Conservation (phyloP, 2,797 vertebrate genomes). For the Ptychobarbus kaznakovi region DNA sequence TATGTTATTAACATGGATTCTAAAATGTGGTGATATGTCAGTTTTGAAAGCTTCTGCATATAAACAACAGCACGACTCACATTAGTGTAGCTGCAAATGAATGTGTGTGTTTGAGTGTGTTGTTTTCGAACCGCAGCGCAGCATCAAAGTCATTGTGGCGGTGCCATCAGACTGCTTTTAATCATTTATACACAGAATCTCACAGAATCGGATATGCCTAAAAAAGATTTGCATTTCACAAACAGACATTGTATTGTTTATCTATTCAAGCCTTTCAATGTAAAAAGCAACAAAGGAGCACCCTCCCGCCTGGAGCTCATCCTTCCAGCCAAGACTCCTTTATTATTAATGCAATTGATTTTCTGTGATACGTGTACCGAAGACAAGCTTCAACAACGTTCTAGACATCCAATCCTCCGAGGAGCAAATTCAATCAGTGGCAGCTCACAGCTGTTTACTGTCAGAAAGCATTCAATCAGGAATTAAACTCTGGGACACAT, state of each 20-base stretch:
- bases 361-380: conserved; percentile 4
- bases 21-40: neutral
- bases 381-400: neutral
- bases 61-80: neutral
- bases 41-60: conserved; percentile 15
- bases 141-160: conserved; percentile 31
- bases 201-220: neutral
- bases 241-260: neutral
- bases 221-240: conserved; percentile 44
- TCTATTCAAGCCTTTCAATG: neutral
- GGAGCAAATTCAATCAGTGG: neutral
- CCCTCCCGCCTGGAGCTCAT: neutral
- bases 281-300: conserved; percentile 17
- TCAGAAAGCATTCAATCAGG: neutral
- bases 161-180: conserved; percentile 31
- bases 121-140: neutral
- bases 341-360: conserved; percentile 49
- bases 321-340: conserved; percentile 26
- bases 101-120: conserved; percentile 1
- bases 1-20: neutral
- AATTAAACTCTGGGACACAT: neutral
- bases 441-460: conserved; percentile 17
- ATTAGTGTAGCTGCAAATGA: conserved; percentile 9
- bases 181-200: conserved; percentile 28
- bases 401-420: neutral